phyloP scores from a whole-genome alignment of 2,888 invertebrate species.

The Lamellibrachia satsuma region DNA sequence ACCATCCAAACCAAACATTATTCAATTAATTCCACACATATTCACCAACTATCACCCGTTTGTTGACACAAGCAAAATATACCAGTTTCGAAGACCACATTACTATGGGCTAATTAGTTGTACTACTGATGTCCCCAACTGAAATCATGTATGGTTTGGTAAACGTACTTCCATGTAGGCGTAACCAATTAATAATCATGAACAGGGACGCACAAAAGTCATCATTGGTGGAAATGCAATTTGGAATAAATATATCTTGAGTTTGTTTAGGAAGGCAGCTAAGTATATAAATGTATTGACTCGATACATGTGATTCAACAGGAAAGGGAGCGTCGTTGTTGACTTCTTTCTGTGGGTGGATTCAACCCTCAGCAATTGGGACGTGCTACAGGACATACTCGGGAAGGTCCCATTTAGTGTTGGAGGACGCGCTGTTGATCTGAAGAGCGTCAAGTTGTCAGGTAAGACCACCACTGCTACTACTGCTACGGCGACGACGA shows the following conservation, averaged over 20 bases:
- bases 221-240: too few species aligned
- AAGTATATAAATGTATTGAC: neutral
- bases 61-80: too few species aligned
- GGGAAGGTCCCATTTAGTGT: neutral
- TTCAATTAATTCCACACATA: neutral
- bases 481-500: neutral
- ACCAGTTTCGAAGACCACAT: neutral
- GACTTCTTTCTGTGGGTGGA: neutral
- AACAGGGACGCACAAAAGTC: too few species aligned
- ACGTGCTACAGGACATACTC: neutral
- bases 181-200: too few species aligned
- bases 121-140: too few species aligned
- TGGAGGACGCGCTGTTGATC: neutral
- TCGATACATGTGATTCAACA: neutral
- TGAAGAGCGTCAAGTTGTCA: neutral
- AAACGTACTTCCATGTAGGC: too few species aligned
- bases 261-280: too few species aligned
- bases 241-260: too few species aligned
- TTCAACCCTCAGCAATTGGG: neutral
- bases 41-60: neutral
- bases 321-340: constrained; percentile 8
- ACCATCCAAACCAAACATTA: neutral
- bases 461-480: neutral
- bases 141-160: too few species aligned
- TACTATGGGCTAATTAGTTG: too few species aligned